phyloP scores from a whole-genome alignment of 2,797 vertebrate genomes.

The Coreius guichenoti region DNA sequence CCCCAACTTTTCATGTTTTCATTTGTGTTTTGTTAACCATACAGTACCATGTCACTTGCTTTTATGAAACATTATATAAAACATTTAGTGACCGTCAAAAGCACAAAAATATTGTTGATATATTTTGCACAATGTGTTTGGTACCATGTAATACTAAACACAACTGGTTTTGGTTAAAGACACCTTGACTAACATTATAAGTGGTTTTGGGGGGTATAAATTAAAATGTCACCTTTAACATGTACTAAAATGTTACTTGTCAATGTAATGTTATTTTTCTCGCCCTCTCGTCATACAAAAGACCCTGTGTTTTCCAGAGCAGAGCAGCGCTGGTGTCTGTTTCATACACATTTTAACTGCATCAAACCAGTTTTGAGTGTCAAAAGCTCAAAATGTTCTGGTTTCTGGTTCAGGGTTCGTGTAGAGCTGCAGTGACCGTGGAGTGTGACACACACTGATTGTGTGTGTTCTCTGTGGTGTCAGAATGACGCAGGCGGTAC shows the following conservation, averaged over 20 bases:
- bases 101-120: background rate
- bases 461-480: conserved; percentile 38
- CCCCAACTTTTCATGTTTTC: background rate
- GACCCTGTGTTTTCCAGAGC: conserved; percentile 16
- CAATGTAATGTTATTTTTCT: background rate
- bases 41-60: background rate
- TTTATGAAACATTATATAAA: background rate
- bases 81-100: background rate
- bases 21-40: background rate
- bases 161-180: background rate
- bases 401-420: background rate
- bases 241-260: background rate
- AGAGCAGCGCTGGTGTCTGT: background rate
- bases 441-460: background rate
- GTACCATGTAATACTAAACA: background rate
- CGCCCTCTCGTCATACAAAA: background rate
- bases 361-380: background rate
- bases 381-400: background rate
- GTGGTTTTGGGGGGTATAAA: background rate
- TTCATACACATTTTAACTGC: background rate
- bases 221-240: background rate
- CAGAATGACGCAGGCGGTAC: conserved; percentile 43
- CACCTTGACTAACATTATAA: background rate
- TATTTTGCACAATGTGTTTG: background rate
- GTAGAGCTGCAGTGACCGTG: conserved; percentile 7